Base-by-base conservation (phyloP, 2,113 vertebrate genomes). In the Eublepharis macularius region DNA sequence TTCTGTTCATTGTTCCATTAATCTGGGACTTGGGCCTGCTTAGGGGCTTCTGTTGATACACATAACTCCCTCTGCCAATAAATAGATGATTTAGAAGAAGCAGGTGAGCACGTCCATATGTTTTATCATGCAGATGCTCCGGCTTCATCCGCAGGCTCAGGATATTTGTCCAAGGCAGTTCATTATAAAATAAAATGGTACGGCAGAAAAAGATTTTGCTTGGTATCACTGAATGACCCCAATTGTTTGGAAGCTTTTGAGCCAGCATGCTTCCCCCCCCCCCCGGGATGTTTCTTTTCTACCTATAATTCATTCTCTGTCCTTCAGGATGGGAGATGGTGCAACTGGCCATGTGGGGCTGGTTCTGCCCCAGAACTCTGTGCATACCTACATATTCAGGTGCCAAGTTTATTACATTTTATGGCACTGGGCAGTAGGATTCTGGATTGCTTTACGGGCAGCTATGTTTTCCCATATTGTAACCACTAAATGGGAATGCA, bases 21-120 rank as follows among this genome's bases (percentile, higher is more conserved):
- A 72, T 84, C 83, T 41, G 78, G 85, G 82, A 83, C 85, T 54
- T 39, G 87, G 84, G 39, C 72, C 81, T 63, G 70, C 83, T 29
- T 43, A n/a, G 63, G 43, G 81, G 63, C 70, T 16, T 41, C 7
- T 87, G 34, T 81, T 79, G 82, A 81, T 45, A 6, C 24, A 1
- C 9, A n/a, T 36, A 32, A 69, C 17, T 2, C 54, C 83, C 72
- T 70, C 75, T 83, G 45, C 69, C 70, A 90, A 77, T 79, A 80
- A 79, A 81, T 7, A 54, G 60, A 74, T 82, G 86, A 85, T 92
- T 91, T 92, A 88, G 76, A 77, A 79, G 60, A 73, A 76, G 34
- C 80, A 76, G 75, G 80, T 72, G 63, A 51, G 26, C 76, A 17
- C 34, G 21, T 21, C 0, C 0, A 0, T 87, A 14, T 65, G 39